Percentiles rank a stretch among this genome's conserved stretches.
phyloP scores from a whole-genome alignment of 37 sponge, comb jelly and placozoan species.

The Hormiphora californensis region DNA sequence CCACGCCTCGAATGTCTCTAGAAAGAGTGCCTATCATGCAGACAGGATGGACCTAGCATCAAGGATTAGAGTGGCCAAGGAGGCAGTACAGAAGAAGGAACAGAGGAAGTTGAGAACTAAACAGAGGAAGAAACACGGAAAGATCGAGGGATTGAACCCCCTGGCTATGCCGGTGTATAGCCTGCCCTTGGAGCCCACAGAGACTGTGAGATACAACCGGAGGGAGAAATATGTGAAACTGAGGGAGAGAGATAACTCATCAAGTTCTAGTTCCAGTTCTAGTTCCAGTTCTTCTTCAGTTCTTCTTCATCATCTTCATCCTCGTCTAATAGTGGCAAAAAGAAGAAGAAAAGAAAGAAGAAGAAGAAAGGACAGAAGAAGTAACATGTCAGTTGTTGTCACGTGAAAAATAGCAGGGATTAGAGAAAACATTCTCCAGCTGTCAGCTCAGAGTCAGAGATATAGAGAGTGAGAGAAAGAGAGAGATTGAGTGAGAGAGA shows the following conservation, averaged over 20 bases:
- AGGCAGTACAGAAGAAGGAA: not conserved
- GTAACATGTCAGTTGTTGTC: not conserved
- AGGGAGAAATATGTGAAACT: not conserved
- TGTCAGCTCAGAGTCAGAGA: too few species aligned
- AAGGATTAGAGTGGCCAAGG: constrained; percentile 4
- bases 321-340: not conserved
- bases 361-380: not conserved
- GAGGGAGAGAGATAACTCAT: not conserved
- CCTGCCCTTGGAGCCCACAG: constrained; percentile 3
- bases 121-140: not conserved
- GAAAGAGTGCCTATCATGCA: not conserved
- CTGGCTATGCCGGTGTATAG: not conserved
- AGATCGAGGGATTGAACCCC: not conserved
- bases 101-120: not conserved
- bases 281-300: too few species aligned
- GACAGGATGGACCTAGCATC: not conserved
- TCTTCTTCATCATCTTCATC: not conserved
- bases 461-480: too few species aligned
- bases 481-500: too few species aligned
- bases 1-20: not conserved
- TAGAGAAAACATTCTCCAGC: too few species aligned
- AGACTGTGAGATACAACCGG: not conserved
- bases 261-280: too few species aligned
- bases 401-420: not conserved
- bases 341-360: constrained; percentile 10